These are phyloP conservation scores for Athripsodes cinereus DNA, from an alignment of 2,888 invertebrate genomes.

Conservation along the genomic window DNA sequence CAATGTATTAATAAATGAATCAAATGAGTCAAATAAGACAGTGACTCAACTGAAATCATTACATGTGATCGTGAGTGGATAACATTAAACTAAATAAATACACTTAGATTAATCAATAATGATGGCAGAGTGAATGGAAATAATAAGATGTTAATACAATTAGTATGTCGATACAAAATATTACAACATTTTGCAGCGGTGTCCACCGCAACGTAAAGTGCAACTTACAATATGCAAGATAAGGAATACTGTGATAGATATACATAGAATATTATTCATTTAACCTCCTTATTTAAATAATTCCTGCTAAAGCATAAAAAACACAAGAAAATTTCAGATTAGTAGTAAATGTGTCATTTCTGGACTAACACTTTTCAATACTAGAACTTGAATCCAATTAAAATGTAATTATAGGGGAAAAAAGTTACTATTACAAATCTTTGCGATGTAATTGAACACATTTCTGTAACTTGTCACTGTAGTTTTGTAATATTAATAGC, in stretches of 20 bases:
- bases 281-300: slow-evolving; percentile 27
- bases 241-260: neutral
- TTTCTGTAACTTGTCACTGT: too few relatives aligned
- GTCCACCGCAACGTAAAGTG: slow-evolving; percentile 16
- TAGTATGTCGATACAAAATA: too few relatives aligned
- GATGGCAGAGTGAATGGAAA: neutral
- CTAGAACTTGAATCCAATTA: too few relatives aligned
- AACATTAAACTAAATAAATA: slow-evolving; percentile 18
- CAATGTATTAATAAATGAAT: slow-evolving; percentile 15
- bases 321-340: slow-evolving; percentile 28
- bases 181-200: neutral
- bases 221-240: slow-evolving; percentile 21
- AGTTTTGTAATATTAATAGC: too few relatives aligned
- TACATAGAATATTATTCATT: neutral
- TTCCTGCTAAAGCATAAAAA: slow-evolving; percentile 28
- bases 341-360: slow-evolving; percentile 19
- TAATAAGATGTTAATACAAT: too few relatives aligned
- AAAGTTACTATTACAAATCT: too few relatives aligned
- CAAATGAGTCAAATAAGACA: slow-evolving; percentile 8
- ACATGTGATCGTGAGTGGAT: slow-evolving; percentile 67
- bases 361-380: too few relatives aligned
- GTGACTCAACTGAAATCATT: slow-evolving; percentile 46
- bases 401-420: too few relatives aligned
- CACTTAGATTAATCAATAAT: slow-evolving; percentile 7
- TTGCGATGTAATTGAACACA: too few relatives aligned